A percentile compares a stretch with the other conserved stretches of the same genome.
Conservation (phyloP, 2,888 invertebrate species). For the Pandemis cinnamomeana region DNA sequence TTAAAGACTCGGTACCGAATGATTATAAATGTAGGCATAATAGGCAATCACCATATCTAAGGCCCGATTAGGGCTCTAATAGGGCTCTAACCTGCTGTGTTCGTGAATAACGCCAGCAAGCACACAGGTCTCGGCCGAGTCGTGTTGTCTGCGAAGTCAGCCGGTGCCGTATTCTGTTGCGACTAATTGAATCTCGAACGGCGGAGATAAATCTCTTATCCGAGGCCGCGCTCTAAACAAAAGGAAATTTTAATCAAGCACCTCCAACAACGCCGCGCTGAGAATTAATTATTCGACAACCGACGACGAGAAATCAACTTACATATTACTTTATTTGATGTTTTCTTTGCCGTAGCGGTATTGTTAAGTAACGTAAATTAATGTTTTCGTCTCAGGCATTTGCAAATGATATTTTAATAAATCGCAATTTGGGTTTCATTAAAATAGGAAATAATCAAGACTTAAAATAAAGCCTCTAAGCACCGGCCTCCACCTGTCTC, state of each 20-base stretch:
- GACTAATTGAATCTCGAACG: not conserved
- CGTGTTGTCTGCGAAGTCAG: not conserved
- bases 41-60: too few relatives aligned
- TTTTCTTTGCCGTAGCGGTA: not conserved
- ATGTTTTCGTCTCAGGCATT: not conserved
- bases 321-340: not conserved
- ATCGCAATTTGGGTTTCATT: not conserved
- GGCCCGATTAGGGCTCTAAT: too few relatives aligned
- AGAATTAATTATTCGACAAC: conserved; percentile 4
- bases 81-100: not conserved
- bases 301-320: not conserved
- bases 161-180: not conserved
- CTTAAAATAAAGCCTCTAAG: not conserved
- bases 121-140: too few relatives aligned
- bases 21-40: too few relatives aligned
- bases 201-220: conserved; percentile 10
- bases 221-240: conserved; percentile 1
- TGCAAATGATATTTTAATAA: not conserved
- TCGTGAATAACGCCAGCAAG: not conserved
- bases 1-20: not conserved
- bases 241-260: conserved; percentile 17
- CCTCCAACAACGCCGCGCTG: not conserved
- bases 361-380: too few relatives aligned
- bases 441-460: not conserved
- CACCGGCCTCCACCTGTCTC: not conserved